Evolutionary conservation across 2,113 vertebrate genomes (phyloP).

Genomic region (Elgaria multicarinata): DNA sequence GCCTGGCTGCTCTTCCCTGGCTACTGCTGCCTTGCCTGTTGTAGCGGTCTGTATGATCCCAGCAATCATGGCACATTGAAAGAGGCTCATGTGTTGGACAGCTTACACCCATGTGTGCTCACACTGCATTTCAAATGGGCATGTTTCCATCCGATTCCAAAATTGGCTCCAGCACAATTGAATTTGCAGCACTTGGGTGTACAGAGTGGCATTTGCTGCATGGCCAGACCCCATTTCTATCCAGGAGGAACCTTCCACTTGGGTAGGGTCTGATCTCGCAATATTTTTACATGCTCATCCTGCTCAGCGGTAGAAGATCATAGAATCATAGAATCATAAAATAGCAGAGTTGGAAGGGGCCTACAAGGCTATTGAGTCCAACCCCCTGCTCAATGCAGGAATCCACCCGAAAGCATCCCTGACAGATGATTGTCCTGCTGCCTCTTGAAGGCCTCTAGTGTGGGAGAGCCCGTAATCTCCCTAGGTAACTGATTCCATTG

Average conservation of each 20-base stretch:
- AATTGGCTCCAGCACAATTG: fast-evolving
- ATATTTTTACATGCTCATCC: constrained; percentile 55
- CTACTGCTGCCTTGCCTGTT: constrained; percentile 31
- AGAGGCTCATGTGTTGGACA: neutral
- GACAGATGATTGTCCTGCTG: no score
- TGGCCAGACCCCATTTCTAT: constrained; percentile 31
- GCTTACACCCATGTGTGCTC: neutral
- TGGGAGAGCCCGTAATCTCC: no score
- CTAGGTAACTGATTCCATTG: no score
- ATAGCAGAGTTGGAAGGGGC: no score
- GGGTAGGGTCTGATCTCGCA: constrained; percentile 51
- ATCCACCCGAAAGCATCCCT: no score
- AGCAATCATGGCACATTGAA: constrained; percentile 39
- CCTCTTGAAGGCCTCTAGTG: no score
- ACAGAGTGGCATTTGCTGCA: fast-evolving
- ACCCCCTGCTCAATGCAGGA: no score
- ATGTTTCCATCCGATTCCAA: fast-evolving
- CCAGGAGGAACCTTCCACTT: constrained; percentile 48
- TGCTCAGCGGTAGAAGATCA: constrained; percentile 31
- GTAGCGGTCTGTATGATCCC: constrained; percentile 7
- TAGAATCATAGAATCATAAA: no score
- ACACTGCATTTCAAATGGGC: fast-evolving
- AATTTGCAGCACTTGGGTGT: neutral
- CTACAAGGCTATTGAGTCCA: no score
- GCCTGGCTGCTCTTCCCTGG: constrained; percentile 45